A percentile compares a stretch with the other conserved stretches of the same genome.
Conservation (phyloP, 2,797 vertebrate species). For the Esox lucius region DNA sequence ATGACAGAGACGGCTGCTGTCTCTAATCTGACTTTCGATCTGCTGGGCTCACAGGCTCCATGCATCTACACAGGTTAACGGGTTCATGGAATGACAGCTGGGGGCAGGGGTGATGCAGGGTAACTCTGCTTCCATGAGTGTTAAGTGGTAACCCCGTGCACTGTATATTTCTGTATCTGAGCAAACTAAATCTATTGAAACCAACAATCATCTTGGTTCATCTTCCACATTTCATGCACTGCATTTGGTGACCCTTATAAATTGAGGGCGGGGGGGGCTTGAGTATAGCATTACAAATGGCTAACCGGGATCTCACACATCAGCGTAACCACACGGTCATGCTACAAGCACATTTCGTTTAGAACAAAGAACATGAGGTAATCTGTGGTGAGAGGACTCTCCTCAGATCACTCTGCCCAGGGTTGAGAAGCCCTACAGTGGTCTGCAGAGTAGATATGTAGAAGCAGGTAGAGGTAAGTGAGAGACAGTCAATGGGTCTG, state of each 20-base stretch:
- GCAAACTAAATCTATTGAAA: no score
- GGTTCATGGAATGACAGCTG: background rate
- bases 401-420: background rate
- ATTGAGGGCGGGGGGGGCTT: no score
- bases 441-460: background rate
- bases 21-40: background rate
- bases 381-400: slow-evolving; percentile 15
- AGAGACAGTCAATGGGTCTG: background rate
- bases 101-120: background rate
- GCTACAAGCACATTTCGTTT: background rate
- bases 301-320: background rate
- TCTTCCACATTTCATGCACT: no score
- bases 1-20: background rate
- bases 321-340: background rate
- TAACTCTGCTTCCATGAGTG: background rate
- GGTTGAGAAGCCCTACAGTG: slow-evolving; percentile 3
- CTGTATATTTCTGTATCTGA: no score
- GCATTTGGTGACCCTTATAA: no score
- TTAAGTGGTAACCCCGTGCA: background rate
- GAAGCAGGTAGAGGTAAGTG: slow-evolving; percentile 9
- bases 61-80: background rate
- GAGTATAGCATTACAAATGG: background rate
- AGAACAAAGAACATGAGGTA: background rate
- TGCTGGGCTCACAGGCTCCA: background rate
- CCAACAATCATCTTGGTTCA: no score